These are phyloP conservation scores for Apodemia mormo DNA, from an alignment of 2,888 invertebrate genomes.

Conservation along the genomic window DNA sequence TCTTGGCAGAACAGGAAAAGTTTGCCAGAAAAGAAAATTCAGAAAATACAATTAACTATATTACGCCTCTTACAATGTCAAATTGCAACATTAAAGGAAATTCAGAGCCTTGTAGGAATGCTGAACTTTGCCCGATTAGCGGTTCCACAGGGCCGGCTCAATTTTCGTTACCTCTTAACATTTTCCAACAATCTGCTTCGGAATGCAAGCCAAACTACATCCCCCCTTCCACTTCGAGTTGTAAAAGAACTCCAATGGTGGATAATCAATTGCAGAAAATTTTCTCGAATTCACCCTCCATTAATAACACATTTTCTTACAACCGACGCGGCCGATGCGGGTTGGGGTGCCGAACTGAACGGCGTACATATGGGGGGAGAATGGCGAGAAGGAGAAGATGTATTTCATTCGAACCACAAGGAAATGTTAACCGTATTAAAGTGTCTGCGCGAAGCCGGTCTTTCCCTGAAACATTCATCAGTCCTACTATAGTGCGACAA, in stretches of 20 bases:
- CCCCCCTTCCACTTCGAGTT: too few species aligned
- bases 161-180: too few species aligned
- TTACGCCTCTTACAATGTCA: too few species aligned
- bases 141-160: conserved; percentile 1
- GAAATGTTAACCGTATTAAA: conserved; percentile 36
- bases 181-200: too few species aligned
- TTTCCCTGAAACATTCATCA: conserved; percentile 19
- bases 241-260: too few species aligned
- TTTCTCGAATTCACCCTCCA: too few species aligned
- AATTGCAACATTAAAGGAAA: too few species aligned
- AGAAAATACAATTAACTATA: too few species aligned
- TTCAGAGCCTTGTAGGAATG: too few species aligned
- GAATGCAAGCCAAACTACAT: too few species aligned
- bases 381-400: conserved; percentile 30
- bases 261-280: too few species aligned
- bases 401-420: conserved; percentile 36
- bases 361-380: conserved; percentile 24
- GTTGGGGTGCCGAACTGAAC: conserved; percentile 39
- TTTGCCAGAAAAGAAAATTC: conserved; percentile 9
- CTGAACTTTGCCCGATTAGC: too few species aligned
- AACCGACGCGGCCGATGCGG: conserved; percentile 34
- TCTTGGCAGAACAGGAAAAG: conserved; percentile 19
- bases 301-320: conserved; percentile 27
- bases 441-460: conserved; percentile 26
- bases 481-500: conserved; percentile 42